These are phyloP conservation scores for Ptilorrhoa leucosticta DNA, from an alignment of 2,113 vertebrate genomes.

Conservation along the genomic window DNA sequence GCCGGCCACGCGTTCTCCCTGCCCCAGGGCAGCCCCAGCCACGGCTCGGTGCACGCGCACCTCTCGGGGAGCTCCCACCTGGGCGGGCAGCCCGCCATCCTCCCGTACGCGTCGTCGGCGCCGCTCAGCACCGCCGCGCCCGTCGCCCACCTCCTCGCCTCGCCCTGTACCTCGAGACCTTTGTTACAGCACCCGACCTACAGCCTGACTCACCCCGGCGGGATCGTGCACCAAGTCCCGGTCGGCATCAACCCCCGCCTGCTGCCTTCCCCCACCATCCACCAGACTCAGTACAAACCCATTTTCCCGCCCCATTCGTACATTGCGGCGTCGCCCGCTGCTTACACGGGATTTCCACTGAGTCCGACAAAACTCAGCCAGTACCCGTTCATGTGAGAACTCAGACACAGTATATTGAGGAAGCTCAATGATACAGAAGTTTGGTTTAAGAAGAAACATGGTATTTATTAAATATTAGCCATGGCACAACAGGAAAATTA, in stretches of 20 bases:
- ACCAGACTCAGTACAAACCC: slow-evolving; percentile 93
- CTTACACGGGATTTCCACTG: slow-evolving; percentile 91
- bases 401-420: slow-evolving; percentile 39
- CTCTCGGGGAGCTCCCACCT: slow-evolving; percentile 73
- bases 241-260: slow-evolving; percentile 93
- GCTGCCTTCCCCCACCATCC: slow-evolving; percentile 90
- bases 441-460: slow-evolving; percentile 75
- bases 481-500: slow-evolving; percentile 94
- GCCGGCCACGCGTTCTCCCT: slow-evolving; percentile 87
- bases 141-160: slow-evolving; percentile 91
- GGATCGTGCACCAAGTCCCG: slow-evolving; percentile 90
- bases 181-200: slow-evolving; percentile 86
- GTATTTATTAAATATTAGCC: slow-evolving; percentile 88
- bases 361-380: slow-evolving; percentile 97
- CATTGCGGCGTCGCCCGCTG: slow-evolving; percentile 91
- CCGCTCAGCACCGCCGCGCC: slow-evolving; percentile 85
- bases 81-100: slow-evolving; percentile 84
- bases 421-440: slow-evolving; percentile 59
- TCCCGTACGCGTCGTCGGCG: slow-evolving; percentile 85
- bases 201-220: slow-evolving; percentile 82
- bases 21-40: slow-evolving; percentile 89
- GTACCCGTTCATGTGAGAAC: slow-evolving; percentile 93
- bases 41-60: slow-evolving; percentile 79
- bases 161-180: slow-evolving; percentile 88
- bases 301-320: slow-evolving; percentile 93